Evolutionary conservation across 2,797 vertebrate species (phyloP).

Genomic region (Parauchenoglanis punctatus): DNA sequence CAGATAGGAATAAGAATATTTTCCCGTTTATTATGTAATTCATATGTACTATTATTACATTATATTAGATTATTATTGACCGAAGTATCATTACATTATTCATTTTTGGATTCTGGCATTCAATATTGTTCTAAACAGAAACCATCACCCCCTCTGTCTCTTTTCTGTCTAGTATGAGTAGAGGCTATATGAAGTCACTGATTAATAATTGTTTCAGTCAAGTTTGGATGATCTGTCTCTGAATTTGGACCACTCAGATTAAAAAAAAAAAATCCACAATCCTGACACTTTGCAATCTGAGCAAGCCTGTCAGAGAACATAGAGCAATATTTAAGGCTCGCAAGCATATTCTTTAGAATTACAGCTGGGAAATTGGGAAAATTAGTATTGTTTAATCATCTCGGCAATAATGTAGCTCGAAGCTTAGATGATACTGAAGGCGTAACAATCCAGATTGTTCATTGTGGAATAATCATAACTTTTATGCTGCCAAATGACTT

Average conservation of each 20-base stretch:
- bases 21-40: background rate
- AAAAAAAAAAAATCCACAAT: conserved; percentile 17
- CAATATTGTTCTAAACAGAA: background rate
- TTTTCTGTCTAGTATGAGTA: background rate
- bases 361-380: background rate
- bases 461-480: conserved; percentile 49
- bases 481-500: conserved; percentile 36
- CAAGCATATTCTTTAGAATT: background rate
- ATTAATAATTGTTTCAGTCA: conserved; percentile 28
- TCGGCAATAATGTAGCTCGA: conserved; percentile 16
- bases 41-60: background rate
- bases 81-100: background rate
- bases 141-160: background rate
- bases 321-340: conserved; percentile 10
- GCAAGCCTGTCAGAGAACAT: background rate
- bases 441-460: conserved; percentile 32
- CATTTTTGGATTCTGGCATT: conserved; percentile 6
- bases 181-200: conserved; percentile 11
- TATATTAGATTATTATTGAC: background rate
- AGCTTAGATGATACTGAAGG: conserved; percentile 33
- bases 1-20: background rate
- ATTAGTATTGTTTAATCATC: conserved; percentile 2
- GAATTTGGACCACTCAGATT: conserved; percentile 1
- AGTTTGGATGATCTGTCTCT: conserved; percentile 28
- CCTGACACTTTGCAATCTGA: conserved; percentile 5